Conservation (phyloP, 1,140 invertebrate species). For the Thaumetopoea pityocampa region DNA sequence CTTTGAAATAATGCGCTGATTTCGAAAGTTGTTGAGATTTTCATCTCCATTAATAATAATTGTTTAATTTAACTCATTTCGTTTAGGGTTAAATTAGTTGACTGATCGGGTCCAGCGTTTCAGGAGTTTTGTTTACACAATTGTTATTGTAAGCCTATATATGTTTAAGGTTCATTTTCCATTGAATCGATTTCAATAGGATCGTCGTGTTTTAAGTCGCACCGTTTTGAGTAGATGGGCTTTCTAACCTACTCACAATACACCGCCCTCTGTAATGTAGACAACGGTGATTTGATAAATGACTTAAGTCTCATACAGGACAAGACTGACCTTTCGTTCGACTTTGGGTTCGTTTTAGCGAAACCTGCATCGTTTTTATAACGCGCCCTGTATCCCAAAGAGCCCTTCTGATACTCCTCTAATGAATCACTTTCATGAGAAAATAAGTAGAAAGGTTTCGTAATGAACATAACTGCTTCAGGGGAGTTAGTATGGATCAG, state of each 20-base stretch:
- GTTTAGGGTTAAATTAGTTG: constrained; percentile 43
- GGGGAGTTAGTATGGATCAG: too few species aligned
- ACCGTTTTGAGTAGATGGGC: constrained; percentile 41
- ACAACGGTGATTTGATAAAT: constrained; percentile 59
- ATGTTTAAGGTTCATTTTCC: constrained; percentile 32
- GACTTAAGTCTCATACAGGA: constrained; percentile 45
- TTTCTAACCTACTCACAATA: constrained; percentile 51
- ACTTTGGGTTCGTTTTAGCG: constrained; percentile 32
- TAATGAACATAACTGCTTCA: too few species aligned
- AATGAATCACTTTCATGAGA: constrained; percentile 19
- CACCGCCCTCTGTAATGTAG: constrained; percentile 43
- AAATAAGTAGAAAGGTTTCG: constrained; percentile 6
- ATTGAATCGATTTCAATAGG: constrained; percentile 15
- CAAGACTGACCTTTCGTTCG: constrained; percentile 38
- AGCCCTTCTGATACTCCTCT: constrained; percentile 20
- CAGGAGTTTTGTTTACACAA: constrained; percentile 5
- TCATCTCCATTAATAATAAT: constrained; percentile 51
- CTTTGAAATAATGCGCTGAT: constrained; percentile 31
- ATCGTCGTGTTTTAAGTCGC: constrained; percentile 28
- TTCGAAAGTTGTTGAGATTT: constrained; percentile 36
- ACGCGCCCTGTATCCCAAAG: constrained; percentile 20
- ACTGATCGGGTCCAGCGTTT: constrained; percentile 25
- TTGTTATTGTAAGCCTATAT: constrained; percentile 17
- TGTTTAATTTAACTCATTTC: constrained; percentile 49
- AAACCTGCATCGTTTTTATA: constrained; percentile 28